phyloP scores from a whole-genome alignment of 2,888 invertebrate genomes.

The Dorcus parallelipipedus region DNA sequence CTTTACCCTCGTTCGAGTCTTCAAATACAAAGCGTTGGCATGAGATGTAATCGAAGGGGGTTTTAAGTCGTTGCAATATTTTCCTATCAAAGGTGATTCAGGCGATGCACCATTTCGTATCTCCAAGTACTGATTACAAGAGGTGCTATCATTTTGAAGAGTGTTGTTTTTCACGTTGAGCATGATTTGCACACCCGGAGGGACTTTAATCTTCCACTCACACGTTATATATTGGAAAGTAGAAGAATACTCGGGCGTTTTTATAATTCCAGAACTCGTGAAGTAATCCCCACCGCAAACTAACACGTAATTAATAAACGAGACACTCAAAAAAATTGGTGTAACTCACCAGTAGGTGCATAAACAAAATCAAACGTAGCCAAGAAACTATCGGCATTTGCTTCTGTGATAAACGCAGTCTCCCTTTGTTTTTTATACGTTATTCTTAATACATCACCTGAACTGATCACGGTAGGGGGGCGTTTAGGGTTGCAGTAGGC shows the following conservation, averaged over 20 bases:
- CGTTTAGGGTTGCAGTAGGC: constrained; percentile 64
- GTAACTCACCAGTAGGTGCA: constrained; percentile 49
- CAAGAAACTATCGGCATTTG: constrained; percentile 63
- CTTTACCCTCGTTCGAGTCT: constrained; percentile 72
- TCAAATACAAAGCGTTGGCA: constrained; percentile 69
- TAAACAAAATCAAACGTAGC: constrained; percentile 66
- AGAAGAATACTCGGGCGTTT: constrained; percentile 76
- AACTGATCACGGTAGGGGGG: constrained; percentile 67
- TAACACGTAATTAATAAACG: constrained; percentile 28
- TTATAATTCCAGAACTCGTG: constrained; percentile 64
- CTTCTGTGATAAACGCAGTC: constrained; percentile 39
- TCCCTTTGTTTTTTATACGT: constrained; percentile 55
- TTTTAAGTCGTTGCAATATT: constrained; percentile 69
- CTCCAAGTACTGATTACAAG: constrained; percentile 68
- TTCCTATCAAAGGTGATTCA: constrained; percentile 73
- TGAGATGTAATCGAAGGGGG: constrained; percentile 69
- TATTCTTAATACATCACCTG: constrained; percentile 66
- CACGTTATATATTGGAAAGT: constrained; percentile 73
- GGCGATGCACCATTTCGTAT: constrained; percentile 75
- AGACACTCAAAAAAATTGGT: too few species aligned
- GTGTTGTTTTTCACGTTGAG: constrained; percentile 64
- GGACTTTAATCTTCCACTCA: constrained; percentile 72
- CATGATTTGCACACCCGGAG: constrained; percentile 68
- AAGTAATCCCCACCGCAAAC: constrained; percentile 73
- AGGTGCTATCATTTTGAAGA: constrained; percentile 57